Base-by-base conservation (phyloP, 2,113 vertebrate genomes). In the Zosterops borbonicus region DNA sequence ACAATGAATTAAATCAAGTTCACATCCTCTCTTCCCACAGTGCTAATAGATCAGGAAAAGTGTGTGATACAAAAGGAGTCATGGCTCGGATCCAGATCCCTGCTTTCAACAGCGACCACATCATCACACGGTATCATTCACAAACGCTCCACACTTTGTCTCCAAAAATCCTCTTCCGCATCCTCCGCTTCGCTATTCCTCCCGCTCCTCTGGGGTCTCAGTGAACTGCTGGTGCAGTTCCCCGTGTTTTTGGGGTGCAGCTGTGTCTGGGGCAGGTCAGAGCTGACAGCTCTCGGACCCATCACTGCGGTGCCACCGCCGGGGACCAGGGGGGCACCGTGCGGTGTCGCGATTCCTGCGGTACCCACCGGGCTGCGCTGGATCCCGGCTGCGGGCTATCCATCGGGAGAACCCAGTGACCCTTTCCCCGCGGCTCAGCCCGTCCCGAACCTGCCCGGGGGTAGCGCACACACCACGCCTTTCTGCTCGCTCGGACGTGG, bases 401-500 rank as follows among this genome's bases (percentile, higher is more conserved):
- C 12, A 14, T 21, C 15, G 68, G 10, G 14, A 1, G 23, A 29
- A 18, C 47, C 12, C 6, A 12, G 15, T 59, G 33, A 4, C 69
- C 53, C 1, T 1, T 8, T 80, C 28, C n/a, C 75, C 15, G 22
- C 13, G 9, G 49, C 74, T 6, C 35, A 19, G 65, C 8, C 29
- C 19, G n/a, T 56, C 60, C 1, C 17, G 23, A 58, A 3, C 42
- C 73, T 11, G 53, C 59, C 77, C 44, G 58, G 8, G 14, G 46
- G 7, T 1, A 29, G 15, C 19, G 25, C 2, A 70, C 81, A 29
- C 89, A 78, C 89, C 91, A 79, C 92, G 86, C 92, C 94, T 88
- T 96, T 90, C 89, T 33, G 22, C 52, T 89, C 87, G 3, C 52
- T 90, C 5, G 83, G 76, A 92, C 89, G 80, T 85, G 92, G 94